Percentiles rank a stretch among this genome's conserved stretches.
phyloP scores from a whole-genome alignment of 2,113 vertebrate genomes.

The Halcyon malimbica region DNA sequence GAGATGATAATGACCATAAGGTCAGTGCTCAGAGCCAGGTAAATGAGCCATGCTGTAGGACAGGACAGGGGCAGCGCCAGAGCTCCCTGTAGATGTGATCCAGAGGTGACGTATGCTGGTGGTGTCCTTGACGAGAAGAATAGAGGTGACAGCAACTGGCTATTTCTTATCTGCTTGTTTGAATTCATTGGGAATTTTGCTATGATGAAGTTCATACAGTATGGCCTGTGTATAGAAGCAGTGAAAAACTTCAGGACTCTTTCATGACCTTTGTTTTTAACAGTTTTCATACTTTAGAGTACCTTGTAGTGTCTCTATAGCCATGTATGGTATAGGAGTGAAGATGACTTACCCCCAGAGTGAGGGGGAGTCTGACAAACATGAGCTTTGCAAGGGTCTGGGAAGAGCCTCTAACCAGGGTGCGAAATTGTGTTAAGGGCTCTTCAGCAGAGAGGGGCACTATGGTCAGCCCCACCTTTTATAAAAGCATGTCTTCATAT shows the following conservation, averaged over 20 bases:
- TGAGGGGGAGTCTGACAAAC: neutral
- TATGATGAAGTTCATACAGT: neutral
- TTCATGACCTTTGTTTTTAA: neutral
- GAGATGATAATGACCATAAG: neutral
- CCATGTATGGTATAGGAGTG: neutral
- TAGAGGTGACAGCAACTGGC: neutral
- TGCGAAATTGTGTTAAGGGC: neutral
- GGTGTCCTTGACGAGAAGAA: neutral
- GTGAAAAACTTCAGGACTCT: neutral
- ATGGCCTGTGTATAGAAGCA: neutral
- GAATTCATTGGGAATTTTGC: neutral
- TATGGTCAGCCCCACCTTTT: neutral
- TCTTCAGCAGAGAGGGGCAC: neutral
- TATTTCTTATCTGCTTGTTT: neutral
- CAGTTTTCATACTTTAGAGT: neutral
- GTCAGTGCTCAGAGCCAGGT: neutral
- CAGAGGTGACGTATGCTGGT: neutral
- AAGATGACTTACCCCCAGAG: accelerated
- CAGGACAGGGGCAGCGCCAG: neutral
- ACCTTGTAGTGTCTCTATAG: neutral
- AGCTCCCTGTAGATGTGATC: neutral
- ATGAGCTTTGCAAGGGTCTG: neutral
- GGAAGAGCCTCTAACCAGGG: neutral
- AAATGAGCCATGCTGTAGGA: neutral
- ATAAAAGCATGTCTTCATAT: neutral